Evolutionary conservation across 2,888 invertebrate species (phyloP).

Genomic region (Nycteola revayana): DNA sequence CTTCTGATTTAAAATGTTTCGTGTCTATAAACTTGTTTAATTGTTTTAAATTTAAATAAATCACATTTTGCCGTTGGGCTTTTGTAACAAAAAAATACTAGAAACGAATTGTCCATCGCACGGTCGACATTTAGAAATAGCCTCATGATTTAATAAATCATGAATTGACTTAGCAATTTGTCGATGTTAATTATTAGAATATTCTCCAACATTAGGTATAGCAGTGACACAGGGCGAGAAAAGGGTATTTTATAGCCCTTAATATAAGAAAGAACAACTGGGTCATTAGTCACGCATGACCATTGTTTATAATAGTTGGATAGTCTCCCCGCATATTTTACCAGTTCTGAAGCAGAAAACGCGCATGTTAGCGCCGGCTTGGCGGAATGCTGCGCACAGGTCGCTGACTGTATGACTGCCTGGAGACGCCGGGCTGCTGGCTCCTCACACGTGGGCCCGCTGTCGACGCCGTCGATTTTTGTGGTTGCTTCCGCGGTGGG

Average conservation of each 20-base stretch:
- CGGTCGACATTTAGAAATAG: background rate
- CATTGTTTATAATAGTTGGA: background rate
- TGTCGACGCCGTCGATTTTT: background rate
- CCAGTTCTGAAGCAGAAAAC: too few relatives aligned
- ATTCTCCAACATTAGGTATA: background rate
- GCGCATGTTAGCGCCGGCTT: background rate
- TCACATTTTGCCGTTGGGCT: background rate
- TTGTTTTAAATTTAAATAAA: slow-evolving; percentile 5
- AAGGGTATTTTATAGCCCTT: slow-evolving; percentile 3
- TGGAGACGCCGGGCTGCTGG: background rate
- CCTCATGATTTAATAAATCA: too few relatives aligned
- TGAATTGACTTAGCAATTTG: slow-evolving; percentile 1
- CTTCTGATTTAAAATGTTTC: too few relatives aligned
- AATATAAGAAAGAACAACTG: background rate
- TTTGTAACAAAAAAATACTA: slow-evolving; percentile 2
- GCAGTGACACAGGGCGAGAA: background rate
- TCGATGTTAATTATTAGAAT: background rate
- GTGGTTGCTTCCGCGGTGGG: background rate
- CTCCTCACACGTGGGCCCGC: too few relatives aligned
- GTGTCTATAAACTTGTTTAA: slow-evolving; percentile 3
- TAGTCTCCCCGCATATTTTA: background rate
- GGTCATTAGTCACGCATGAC: background rate
- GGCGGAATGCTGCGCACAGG: background rate
- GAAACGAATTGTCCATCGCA: slow-evolving; percentile 1
- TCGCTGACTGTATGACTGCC: background rate